Percentiles rank a stretch among this genome's conserved stretches.
These are phyloP conservation scores for Palaemon carinicauda DNA, from an alignment of 1,140 invertebrate genomes.

Conservation along the genomic window DNA sequence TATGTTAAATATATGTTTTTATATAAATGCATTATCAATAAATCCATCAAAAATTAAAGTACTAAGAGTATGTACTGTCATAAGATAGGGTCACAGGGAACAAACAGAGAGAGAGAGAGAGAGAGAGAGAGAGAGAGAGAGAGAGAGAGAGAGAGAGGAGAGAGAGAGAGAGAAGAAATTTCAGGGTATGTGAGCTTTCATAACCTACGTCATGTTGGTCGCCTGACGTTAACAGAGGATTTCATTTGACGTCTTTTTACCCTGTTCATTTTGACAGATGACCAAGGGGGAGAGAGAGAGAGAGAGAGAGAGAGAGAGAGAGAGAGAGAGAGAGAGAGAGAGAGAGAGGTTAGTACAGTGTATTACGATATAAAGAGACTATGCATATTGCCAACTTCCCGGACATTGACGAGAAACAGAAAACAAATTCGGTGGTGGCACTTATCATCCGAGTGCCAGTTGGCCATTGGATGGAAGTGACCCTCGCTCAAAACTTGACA, in stretches of 20 bases:
- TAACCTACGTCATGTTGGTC: background rate
- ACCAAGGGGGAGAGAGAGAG: background rate
- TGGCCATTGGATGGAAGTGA: no score
- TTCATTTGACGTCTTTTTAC: background rate
- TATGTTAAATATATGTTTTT: no score
- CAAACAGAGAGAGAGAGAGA: background rate
- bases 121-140: background rate
- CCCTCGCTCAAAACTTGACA: no score
- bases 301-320: conserved; percentile 19
- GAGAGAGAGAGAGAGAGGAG: conserved; percentile 7
- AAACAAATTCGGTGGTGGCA: no score
- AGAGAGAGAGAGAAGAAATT: no score
- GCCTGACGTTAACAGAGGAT: background rate
- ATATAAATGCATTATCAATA: no score
- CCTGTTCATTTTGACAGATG: background rate
- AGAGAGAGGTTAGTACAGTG: no score
- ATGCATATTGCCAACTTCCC: no score
- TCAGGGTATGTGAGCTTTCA: background rate
- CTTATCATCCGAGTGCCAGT: no score
- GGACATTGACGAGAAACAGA: no score
- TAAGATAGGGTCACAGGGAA: background rate
- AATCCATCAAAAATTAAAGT: no score
- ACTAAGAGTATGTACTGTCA: background rate
- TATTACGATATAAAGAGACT: no score
- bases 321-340: background rate